Percentiles rank a stretch among this genome's conserved stretches.
These are phyloP conservation scores for Ptychadena robeensis DNA, from an alignment of 2,797 vertebrate species.

Conservation along the genomic window DNA sequence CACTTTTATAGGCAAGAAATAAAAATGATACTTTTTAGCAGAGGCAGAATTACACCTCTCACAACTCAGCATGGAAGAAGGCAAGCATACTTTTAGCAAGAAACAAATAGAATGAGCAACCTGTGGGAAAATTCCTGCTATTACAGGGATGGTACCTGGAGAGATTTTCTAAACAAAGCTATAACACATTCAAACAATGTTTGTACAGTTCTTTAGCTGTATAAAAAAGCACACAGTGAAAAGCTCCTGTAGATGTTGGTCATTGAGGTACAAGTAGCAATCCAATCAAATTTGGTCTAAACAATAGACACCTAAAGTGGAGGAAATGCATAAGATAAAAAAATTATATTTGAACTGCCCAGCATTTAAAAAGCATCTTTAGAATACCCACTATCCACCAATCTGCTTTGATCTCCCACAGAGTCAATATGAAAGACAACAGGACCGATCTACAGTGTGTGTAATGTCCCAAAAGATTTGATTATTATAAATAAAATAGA, in stretches of 20 bases:
- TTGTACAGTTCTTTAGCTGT: not conserved
- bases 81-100: not conserved
- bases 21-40: not conserved
- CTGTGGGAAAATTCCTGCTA: conserved; percentile 4
- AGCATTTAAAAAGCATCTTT: too few species aligned
- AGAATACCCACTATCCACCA: too few species aligned
- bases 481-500: too few species aligned
- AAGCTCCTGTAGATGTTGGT: not conserved
- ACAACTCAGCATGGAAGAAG: not conserved
- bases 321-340: too few species aligned
- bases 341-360: too few species aligned
- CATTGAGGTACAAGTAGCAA: not conserved
- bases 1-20: not conserved
- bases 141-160: not conserved
- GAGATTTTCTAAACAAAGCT: not conserved
- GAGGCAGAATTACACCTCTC: conserved; percentile 12
- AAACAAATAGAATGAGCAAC: not conserved
- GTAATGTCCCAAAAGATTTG: too few species aligned
- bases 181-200: not conserved
- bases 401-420: too few species aligned
- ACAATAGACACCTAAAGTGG: too few species aligned
- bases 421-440: too few species aligned
- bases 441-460: too few species aligned
- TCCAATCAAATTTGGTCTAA: too few species aligned
- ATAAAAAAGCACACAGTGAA: not conserved